Base-by-base conservation (phyloP, 2,113 vertebrate species). In the Corythaeola cristata region DNA sequence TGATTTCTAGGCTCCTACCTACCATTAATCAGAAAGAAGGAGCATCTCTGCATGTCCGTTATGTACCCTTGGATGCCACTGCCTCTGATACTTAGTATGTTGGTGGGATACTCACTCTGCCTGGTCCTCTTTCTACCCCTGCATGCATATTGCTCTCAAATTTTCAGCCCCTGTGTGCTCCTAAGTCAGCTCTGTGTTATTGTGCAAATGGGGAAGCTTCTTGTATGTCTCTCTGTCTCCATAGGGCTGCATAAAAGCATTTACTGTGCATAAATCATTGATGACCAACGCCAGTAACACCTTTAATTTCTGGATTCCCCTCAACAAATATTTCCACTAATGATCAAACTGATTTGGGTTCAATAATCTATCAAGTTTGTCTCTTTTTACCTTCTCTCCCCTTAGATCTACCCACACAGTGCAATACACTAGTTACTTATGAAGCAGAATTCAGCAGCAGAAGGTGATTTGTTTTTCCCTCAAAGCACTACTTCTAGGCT, bases 21-120 rank as follows among this genome's bases (percentile, higher is more conserved):
- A 35, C 30, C 1, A 16, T 19, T 5, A 12, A 69, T 45, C 41
- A 74, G 27, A 87, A 92, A 69, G 33, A 44, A 87, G 24, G 5
- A 87, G 16, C 6, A 28, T 26, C 11, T 62, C 68, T 84, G 28
- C 9, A 22, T 24, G 19, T 68, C 41, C 75, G 39, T 76, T 23
- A 41, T 3, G 19, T 73, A 26, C 19, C 21, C 44, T 67, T 71
- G 26, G 22, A 50, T 15, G 66, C 11, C 78, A 67, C 4, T 1
- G 1, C 6, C 15, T 78, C 32, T 41, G 90, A 64, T 37, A 23
- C 3, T 75, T 35, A 39, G 9, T 8, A n/a, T 0, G 1, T 15
- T 45, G 4, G 12, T 39, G 18, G 19, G 26, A 41, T 55, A 8
- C 16, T 30, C 8, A 8, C 8, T 62, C 26, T 74, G 21, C 41